These are phyloP conservation scores for Zophobas morio DNA, from an alignment of 1,140 invertebrate species.

Conservation along the genomic window DNA sequence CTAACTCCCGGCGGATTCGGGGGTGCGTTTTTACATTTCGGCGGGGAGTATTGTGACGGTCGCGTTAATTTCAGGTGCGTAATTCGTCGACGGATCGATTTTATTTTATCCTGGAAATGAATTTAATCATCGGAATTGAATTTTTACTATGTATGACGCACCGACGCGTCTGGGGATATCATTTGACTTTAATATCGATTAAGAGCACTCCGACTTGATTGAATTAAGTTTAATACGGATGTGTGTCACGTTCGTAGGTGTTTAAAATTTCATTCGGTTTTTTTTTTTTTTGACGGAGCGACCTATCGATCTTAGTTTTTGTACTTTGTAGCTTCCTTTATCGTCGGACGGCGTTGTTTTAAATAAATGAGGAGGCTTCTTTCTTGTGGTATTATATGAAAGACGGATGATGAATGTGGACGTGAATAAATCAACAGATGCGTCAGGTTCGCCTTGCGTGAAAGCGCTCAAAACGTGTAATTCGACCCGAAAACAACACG, in stretches of 20 bases:
- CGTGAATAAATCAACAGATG: background rate
- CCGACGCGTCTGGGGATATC: background rate
- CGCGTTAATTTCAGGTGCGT: too few species aligned
- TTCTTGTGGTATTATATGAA: background rate
- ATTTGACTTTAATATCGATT: constrained; percentile 13
- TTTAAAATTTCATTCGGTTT: background rate
- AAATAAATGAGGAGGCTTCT: background rate
- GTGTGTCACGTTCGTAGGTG: constrained; percentile 11
- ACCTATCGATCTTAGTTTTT: background rate
- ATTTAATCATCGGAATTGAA: too few species aligned
- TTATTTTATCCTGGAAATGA: too few species aligned
- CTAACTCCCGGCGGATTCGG: too few species aligned
- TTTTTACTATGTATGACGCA: background rate
- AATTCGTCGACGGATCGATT: too few species aligned
- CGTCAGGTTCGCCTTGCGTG: too few species aligned
- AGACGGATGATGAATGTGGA: too few species aligned
- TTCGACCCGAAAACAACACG: background rate
- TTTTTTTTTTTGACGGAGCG: background rate
- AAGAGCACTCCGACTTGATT: constrained; percentile 26
- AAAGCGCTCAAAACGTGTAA: too few species aligned
- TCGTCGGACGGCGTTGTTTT: background rate
- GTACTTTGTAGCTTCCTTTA: background rate
- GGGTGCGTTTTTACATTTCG: too few species aligned
- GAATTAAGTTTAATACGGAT: constrained; percentile 19
- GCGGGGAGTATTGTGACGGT: too few species aligned